Evolutionary conservation across 1,140 invertebrate species (phyloP).

Genomic region (Drosophila melanica): DNA sequence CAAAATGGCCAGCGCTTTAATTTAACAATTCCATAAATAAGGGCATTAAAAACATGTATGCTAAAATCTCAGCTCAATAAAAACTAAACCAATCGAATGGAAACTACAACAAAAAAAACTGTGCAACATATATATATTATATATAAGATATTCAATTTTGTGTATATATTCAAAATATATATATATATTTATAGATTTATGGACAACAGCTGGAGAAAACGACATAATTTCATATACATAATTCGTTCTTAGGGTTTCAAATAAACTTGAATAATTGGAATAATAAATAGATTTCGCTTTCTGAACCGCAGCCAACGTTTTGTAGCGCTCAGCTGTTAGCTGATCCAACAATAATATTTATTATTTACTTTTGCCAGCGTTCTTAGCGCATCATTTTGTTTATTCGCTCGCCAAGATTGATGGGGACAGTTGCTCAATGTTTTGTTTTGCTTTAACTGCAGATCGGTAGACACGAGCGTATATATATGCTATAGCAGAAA

Average conservation of each 20-base stretch:
- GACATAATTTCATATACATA: neutral
- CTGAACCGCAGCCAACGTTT: neutral
- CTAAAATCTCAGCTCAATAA: conserved; percentile 5
- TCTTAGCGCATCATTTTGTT: conserved; percentile 27
- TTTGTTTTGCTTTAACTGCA: conserved; percentile 48
- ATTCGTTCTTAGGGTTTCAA: neutral
- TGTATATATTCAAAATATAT: neutral
- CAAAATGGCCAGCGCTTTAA: conserved; percentile 28
- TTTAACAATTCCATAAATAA: conserved; percentile 33
- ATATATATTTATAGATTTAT: neutral
- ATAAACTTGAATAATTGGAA: conserved; percentile 1
- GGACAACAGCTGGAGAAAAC: conserved; percentile 4
- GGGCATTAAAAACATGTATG: conserved; percentile 22
- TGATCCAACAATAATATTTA: conserved; percentile 24
- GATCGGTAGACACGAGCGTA: neutral
- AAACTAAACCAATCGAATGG: neutral
- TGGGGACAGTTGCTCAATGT: conserved; percentile 74
- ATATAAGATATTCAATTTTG: no score
- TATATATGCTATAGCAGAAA: conserved; percentile 23
- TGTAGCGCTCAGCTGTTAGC: conserved; percentile 4
- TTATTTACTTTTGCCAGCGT: conserved; percentile 32
- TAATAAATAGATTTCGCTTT: conserved; percentile 8
- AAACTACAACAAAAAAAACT: no score
- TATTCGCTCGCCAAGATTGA: conserved; percentile 62
- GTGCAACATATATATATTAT: no score